Base-by-base conservation (phyloP, 2,888 invertebrate species). In the Epinotia ramella region DNA sequence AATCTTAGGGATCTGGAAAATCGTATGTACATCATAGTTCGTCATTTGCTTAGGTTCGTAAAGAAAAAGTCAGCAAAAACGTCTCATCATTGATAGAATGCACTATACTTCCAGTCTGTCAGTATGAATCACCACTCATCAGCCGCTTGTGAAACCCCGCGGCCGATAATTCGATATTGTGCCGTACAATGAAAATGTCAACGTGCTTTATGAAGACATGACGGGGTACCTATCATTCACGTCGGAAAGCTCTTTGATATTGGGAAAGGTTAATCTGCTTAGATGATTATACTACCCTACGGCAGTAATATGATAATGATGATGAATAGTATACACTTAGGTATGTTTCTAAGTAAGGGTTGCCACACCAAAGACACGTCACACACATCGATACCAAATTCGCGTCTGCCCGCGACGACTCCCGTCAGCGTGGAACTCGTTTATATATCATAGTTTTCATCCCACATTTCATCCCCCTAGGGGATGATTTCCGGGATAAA, bases 161-260 rank as follows among this genome's bases (percentile, higher is more conserved):
- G 53, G 71, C 71, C 20, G 53, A 71, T 71, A 71, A 71, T 71
- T 63, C 53, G 66, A 56, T 65, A 73, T 60, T 33, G 59, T 69
- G 18, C 40, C 65, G 20, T 56, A 73, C 73, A 78, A 78, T 65
- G 73, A 60, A 66, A 73, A 67, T 71, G 70, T 73, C 76, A 65
- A 70, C 74, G 49, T 63, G 33, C 68, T 57, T 70, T 70, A 74
- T 72, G 67, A 68, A 68, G 56, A 63, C 16, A 57, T 63, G 62
- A 71, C 53, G 18, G 28, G 11, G 49, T 66, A n/a, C n/a, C n/a
- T n/a, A 66, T 66, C 20, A 71, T 71, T 70, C 49, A 70, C n/a
- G 57, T 68, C 56, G 28, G 56, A 56, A 63, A 68, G 28, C 56
- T 60, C 44, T 73, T 63, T 67, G 66, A 44, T 68, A 70, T n/a